These are phyloP conservation scores for Heliconius himera DNA, from an alignment of 1,140 invertebrate genomes.

Conservation along the genomic window DNA sequence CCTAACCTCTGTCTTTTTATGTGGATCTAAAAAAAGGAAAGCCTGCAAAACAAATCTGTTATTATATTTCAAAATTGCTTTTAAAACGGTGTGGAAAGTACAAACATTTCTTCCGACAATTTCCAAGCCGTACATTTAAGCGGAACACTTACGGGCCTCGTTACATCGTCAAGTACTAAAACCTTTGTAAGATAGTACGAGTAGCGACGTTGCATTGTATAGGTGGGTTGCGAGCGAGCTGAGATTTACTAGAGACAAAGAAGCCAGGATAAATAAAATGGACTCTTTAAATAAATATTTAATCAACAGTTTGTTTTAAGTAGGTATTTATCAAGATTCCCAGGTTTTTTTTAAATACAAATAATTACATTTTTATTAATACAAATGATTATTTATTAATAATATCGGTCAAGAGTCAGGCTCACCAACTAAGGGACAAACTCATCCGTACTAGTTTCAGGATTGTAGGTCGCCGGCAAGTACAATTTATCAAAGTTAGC, in stretches of 20 bases:
- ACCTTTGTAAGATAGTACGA: constrained; percentile 37
- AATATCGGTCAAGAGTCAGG: too few species aligned
- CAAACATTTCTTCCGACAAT: constrained; percentile 40
- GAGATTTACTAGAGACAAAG: constrained; percentile 7
- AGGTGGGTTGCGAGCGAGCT: constrained; percentile 24
- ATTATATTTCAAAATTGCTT: neutral
- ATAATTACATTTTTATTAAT: too few species aligned
- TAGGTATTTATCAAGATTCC: too few species aligned
- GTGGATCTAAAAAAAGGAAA: neutral
- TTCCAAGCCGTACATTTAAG: constrained; percentile 36
- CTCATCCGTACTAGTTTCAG: too few species aligned
- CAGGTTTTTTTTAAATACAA: too few species aligned
- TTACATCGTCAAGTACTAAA: constrained; percentile 41
- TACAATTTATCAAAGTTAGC: too few species aligned
- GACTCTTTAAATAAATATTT: neutral
- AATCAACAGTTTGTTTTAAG: neutral
- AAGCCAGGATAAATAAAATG: neutral
- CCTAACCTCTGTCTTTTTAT: neutral
- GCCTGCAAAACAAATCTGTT: neutral
- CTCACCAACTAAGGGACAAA: too few species aligned
- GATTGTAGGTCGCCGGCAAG: too few species aligned
- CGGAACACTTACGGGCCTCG: constrained; percentile 40
- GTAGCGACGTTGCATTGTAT: constrained; percentile 38
- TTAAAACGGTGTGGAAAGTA: neutral
- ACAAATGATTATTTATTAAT: too few species aligned